Percentiles rank a stretch among this genome's conserved stretches.
These are phyloP conservation scores for Cherax quadricarinatus DNA, from an alignment of 1,140 invertebrate genomes.

Conservation along the genomic window DNA sequence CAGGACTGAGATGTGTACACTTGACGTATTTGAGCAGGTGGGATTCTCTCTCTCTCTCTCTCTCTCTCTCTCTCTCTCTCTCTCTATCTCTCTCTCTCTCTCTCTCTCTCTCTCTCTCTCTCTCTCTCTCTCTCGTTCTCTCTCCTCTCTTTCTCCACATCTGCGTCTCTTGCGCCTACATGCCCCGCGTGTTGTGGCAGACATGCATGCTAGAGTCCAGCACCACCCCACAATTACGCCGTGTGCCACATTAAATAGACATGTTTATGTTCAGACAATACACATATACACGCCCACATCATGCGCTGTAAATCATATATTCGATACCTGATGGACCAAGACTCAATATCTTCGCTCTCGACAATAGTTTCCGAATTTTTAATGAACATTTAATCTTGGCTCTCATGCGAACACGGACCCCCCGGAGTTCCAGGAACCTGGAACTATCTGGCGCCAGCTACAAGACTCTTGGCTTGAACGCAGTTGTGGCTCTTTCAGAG, in stretches of 20 bases:
- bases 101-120: no score
- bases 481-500: no score
- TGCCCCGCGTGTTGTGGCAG: no score
- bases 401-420: background rate
- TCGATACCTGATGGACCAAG: background rate
- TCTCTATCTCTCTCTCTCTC: no score
- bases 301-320: background rate
- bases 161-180: no score
- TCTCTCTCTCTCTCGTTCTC: no score
- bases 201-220: background rate
- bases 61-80: no score
- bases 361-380: background rate
- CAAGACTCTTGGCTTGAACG: background rate
- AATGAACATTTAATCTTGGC: conserved; percentile 13
- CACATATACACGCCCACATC: background rate
- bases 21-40: no score
- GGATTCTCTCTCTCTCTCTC: no score
- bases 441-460: background rate
- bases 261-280: background rate
- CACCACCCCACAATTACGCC: background rate
- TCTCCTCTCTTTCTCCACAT: no score
- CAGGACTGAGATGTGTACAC: no score
- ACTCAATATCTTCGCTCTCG: background rate
- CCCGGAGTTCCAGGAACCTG: background rate
- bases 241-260: background rate